Evolutionary conservation across 2,113 vertebrate species (phyloP), one percentile per base, ranked within the genome.

Genomic region (Pelecanus crispus): DNA sequence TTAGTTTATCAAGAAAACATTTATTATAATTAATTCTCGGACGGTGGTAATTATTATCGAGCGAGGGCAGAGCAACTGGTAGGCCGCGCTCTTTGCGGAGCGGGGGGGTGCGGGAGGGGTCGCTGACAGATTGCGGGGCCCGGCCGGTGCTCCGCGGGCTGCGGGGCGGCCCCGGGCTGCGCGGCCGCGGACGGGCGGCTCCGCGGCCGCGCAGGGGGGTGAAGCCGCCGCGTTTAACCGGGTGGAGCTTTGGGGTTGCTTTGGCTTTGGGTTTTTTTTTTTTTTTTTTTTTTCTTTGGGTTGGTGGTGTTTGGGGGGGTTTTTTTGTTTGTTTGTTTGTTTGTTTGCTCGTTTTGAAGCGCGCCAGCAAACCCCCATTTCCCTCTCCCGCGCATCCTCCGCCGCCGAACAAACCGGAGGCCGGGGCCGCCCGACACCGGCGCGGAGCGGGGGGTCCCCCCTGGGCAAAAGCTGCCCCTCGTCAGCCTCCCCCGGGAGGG

Each of bases 1-100:
- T 99, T 99, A 99, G 99, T 99, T 99, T 98, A 99, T 99, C 98
- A 99, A 98, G 98, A 99, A 98, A 98, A 98, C 98, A 99, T 99
- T 99, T 98, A 99, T 99, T 98, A 98, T 99, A 99, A 99, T 99
- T 99, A 99, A 99, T 98, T 99, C 97, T 98, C 95, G 98, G 98
- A 98, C 98, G 97, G 98, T n/a, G 98, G 98, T 99, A 98, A 98
- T 99, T 98, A 99, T 98, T 98, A 99, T 99, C 97, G 99, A 99
- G 98, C 98, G 99, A 97, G 97, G 98, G 98, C 97, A 97, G 96
- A 98, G 98, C 98, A 98, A 99, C 98, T 98, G 98, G 98, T 99
- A 98, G 97, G 97, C 98, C 97, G 95, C 97, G 95, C 86, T 97
- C 92, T 95, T 95, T 85, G 93, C 84, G 98, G 98, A 98, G 94